phyloP scores from a whole-genome alignment of 2,888 invertebrate species.

The Oligia strigilis region DNA sequence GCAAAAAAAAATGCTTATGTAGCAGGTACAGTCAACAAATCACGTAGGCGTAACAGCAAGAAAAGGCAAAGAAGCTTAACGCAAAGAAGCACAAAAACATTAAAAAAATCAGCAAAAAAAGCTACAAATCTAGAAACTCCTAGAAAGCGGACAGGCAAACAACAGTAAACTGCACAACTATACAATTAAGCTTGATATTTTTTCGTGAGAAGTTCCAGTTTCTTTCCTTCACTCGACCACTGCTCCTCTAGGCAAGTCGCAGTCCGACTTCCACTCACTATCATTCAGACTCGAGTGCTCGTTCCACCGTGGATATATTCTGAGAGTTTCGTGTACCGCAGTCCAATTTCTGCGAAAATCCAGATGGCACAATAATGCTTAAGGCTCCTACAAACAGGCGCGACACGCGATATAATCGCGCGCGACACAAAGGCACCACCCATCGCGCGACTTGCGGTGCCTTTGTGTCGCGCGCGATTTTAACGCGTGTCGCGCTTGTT shows the following conservation, averaged over 20 bases:
- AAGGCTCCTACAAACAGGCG: too few species aligned
- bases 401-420: too few species aligned
- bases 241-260: not conserved
- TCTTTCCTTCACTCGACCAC: not conserved
- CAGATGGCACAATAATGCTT: not conserved
- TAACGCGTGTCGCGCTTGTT: too few species aligned
- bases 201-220: not conserved
- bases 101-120: not conserved
- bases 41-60: not conserved
- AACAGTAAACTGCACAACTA: not conserved
- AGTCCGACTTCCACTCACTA: not conserved
- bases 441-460: too few species aligned
- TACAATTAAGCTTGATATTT: not conserved
- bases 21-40: not conserved
- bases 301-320: not conserved
- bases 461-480: too few species aligned
- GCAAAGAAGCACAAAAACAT: not conserved
- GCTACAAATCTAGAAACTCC: not conserved
- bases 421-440: too few species aligned
- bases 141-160: too few species aligned
- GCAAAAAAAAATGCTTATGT: not conserved
- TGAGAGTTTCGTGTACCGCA: not conserved
- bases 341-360: slow-evolving; percentile 3
- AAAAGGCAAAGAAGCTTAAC: not conserved
- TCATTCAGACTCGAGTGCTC: not conserved